Evolutionary conservation across 2,113 vertebrate species (phyloP).

Genomic region (Oncorhynchus mykiss): DNA sequence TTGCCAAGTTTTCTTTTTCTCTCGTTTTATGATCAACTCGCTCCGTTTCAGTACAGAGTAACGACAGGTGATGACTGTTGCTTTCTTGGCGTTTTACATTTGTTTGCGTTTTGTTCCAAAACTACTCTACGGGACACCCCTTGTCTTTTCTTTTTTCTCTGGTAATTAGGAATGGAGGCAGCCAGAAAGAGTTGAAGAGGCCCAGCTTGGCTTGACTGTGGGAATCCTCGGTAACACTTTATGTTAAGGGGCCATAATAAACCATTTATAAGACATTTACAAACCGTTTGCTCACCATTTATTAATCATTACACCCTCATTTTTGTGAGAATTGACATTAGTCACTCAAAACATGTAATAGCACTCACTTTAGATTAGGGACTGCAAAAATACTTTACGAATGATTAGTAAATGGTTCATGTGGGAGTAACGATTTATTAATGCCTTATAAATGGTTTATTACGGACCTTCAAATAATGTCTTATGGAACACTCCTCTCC

Average conservation of each 20-base stretch:
- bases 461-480: too few relatives aligned
- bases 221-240: slow-evolving; percentile 6
- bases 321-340: too few relatives aligned
- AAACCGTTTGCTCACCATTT: too few relatives aligned
- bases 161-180: slow-evolving; percentile 68
- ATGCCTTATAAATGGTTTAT: too few relatives aligned
- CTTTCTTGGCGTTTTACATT: slow-evolving; percentile 62
- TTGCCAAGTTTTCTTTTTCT: slow-evolving; percentile 66
- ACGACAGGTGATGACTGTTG: slow-evolving; percentile 76
- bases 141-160: slow-evolving; percentile 17
- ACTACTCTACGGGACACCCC: slow-evolving; percentile 68
- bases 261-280: too few relatives aligned
- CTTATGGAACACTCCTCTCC: slow-evolving; percentile 9
- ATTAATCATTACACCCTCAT: too few relatives aligned
- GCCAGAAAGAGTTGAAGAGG: slow-evolving; percentile 62
- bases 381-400: too few relatives aligned
- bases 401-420: too few relatives aligned
- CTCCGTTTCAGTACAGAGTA: slow-evolving; percentile 60
- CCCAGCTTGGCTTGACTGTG: slow-evolving; percentile 51
- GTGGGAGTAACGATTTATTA: too few relatives aligned
- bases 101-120: slow-evolving; percentile 72
- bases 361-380: too few relatives aligned
- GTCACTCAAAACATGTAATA: too few relatives aligned
- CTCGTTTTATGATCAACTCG: slow-evolving; percentile 74
- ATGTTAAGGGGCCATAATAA: too few relatives aligned